phyloP scores from a whole-genome alignment of 2,888 invertebrate species.

The Epsilonema sp. region DNA sequence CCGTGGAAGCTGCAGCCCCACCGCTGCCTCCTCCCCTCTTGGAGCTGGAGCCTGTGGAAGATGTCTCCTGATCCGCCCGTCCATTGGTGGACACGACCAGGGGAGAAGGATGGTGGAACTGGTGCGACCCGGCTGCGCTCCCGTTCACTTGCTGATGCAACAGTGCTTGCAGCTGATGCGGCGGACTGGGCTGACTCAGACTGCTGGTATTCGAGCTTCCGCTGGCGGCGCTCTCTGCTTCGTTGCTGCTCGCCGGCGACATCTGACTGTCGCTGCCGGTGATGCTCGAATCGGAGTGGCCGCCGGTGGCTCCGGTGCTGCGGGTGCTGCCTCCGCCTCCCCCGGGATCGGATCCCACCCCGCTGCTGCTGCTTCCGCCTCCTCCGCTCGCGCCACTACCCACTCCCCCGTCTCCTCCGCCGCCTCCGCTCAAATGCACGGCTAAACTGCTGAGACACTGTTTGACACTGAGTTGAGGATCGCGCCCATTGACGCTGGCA shows the following conservation, averaged over 20 bases:
- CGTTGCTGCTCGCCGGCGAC: background rate
- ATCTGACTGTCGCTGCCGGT: background rate
- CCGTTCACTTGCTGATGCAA: no score
- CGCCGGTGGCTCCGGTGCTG: no score
- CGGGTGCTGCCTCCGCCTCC: no score
- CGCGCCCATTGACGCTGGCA: no score
- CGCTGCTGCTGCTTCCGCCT: background rate
- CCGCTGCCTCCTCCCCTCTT: background rate
- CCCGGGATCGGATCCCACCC: background rate
- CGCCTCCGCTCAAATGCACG: background rate
- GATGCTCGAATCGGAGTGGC: background rate
- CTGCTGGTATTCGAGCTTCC: background rate
- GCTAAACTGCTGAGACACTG: conserved; percentile 7
- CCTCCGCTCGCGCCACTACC: background rate
- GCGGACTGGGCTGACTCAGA: background rate
- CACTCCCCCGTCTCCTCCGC: background rate
- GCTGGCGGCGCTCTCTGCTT: background rate
- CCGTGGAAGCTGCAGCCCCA: background rate
- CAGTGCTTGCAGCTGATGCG: background rate
- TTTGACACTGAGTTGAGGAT: conserved; percentile 5
- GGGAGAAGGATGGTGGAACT: no score
- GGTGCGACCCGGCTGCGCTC: no score
- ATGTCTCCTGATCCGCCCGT: background rate
- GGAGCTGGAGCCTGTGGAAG: background rate
- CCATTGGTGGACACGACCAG: background rate